Base-by-base conservation (phyloP, 2,113 vertebrate species). In the Pluvialis apricaria region DNA sequence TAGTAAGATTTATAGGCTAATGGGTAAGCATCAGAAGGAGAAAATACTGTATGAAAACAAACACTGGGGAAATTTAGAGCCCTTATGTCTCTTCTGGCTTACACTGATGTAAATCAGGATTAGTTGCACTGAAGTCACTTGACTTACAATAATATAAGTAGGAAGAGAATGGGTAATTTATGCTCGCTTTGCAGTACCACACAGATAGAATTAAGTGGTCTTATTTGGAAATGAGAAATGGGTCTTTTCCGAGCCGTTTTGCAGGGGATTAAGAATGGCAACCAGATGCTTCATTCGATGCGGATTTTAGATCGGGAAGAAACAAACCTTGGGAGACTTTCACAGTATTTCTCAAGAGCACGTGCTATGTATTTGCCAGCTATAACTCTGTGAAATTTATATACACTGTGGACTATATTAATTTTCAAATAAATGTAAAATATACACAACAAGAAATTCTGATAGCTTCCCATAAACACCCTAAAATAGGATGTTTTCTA, bases 1-100 rank as follows among this genome's bases (percentile, higher is more conserved):
- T 94, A 76, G 62, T 69, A 76, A 96, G 92, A 94, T 97, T 92
- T 97, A 96, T 90, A 92, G 88, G 79, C 58, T 95, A 93, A 94
- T 89, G 92, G 92, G 87, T 93, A 94, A 85, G 57, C 80, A 92
- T 94, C 91, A 95, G 77, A 66, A 95, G 69, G 82, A 92, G 79
- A 94, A 96, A 96, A 94, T 88, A 85, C 51, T 62, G 52, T 90
- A 90, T 54, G 42, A 85, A 92, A 87, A 96, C 88, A 96, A 92
- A 70, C 82, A 87, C 11, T 90, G 29, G 55, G 55, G 81, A 89
- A 96, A 96, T 96, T 91, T 94, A 97, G 92, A 88, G 91, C 65
- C 65, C 57, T 82, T 82, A 18, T 40, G 77, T 94, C 88, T 94
- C 73, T 93, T 61, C 79, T 88, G 83, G 82, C 57, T 93, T 94